Conservation (phyloP, 2,797 vertebrate species). For the Limnodromus scolopaceus region DNA sequence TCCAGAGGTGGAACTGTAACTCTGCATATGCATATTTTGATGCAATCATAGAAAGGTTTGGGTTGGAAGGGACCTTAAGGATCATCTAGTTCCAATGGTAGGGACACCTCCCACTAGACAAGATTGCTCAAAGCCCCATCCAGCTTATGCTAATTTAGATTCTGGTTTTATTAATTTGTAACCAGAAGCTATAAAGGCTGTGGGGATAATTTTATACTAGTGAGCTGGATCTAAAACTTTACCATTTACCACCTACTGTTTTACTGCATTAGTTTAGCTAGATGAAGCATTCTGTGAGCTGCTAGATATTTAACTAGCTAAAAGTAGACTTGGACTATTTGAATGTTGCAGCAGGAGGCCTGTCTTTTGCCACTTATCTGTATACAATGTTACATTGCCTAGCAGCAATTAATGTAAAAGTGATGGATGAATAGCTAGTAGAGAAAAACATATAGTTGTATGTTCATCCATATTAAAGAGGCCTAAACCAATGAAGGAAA, state of each 20-base stretch:
- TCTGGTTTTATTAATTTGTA: conserved; percentile 39
- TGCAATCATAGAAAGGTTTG: neutral
- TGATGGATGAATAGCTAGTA: conserved; percentile 54
- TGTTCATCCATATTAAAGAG: conserved; percentile 27
- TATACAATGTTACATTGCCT: conserved; percentile 5
- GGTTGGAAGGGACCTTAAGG: neutral
- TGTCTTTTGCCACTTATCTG: conserved; percentile 50
- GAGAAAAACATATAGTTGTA: conserved; percentile 32
- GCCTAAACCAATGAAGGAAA: conserved; percentile 55
- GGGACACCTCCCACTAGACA: neutral
- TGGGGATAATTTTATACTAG: neutral
- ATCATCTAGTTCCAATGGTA: neutral
- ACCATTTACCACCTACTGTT: conserved; percentile 42
- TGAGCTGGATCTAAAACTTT: conserved; percentile 35
- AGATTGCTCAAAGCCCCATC: neutral
- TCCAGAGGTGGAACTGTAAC: neutral
- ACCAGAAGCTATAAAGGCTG: neutral
- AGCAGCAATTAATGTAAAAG: conserved; percentile 66
- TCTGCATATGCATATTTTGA: neutral
- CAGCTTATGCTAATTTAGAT: neutral
- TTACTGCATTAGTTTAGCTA: conserved; percentile 41
- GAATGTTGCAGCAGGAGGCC: conserved; percentile 62
- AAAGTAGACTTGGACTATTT: conserved; percentile 49
- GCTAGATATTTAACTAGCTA: conserved; percentile 46
- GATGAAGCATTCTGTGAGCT: conserved; percentile 37